Conservation (phyloP, 2,888 invertebrate genomes). For the Phortica magna region DNA sequence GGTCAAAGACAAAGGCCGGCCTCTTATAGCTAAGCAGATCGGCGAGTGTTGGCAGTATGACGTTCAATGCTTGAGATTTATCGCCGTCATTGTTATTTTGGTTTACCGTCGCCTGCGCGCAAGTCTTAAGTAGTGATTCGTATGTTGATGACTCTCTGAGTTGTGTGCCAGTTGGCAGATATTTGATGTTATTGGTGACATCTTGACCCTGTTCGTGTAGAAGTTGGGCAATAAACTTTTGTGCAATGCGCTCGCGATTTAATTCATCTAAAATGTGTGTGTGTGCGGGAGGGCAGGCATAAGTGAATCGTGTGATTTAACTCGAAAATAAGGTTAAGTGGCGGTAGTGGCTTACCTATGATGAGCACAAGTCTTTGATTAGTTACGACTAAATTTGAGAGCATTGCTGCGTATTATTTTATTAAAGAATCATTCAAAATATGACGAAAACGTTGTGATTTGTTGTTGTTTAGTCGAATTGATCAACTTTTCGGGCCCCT, state of each 20-base stretch:
- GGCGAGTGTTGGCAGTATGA: slow-evolving; percentile 72
- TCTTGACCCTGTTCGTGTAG: slow-evolving; percentile 72
- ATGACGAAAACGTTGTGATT: not conserved
- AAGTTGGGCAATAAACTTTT: slow-evolving; percentile 66
- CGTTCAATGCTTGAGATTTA: slow-evolving; percentile 57
- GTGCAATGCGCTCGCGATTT: slow-evolving; percentile 72
- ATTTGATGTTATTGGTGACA: slow-evolving; percentile 54
- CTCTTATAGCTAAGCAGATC: slow-evolving; percentile 67
- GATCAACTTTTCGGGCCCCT: too few species aligned
- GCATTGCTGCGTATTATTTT: slow-evolving; percentile 54
- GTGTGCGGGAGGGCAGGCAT: not conserved
- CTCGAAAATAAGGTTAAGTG: not conserved
- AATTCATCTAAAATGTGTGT: slow-evolving; percentile 64
- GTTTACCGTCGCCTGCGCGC: not conserved
- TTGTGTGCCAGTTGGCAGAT: slow-evolving; percentile 54
- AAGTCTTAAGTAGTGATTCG: slow-evolving; percentile 50
- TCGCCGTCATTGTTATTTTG: slow-evolving; percentile 42
- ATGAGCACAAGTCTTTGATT: slow-evolving; percentile 74
- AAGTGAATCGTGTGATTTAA: not conserved
- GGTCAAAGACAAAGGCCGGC: slow-evolving; percentile 66
- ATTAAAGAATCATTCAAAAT: not conserved
- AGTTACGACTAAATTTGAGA: slow-evolving; percentile 73
- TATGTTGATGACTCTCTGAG: slow-evolving; percentile 57
- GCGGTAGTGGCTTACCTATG: slow-evolving; percentile 65
- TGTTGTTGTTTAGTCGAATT: not conserved